Percentiles rank a stretch among this genome's conserved stretches.
Conservation (phyloP, 2,888 invertebrate genomes). For the Portevinia maculata region DNA sequence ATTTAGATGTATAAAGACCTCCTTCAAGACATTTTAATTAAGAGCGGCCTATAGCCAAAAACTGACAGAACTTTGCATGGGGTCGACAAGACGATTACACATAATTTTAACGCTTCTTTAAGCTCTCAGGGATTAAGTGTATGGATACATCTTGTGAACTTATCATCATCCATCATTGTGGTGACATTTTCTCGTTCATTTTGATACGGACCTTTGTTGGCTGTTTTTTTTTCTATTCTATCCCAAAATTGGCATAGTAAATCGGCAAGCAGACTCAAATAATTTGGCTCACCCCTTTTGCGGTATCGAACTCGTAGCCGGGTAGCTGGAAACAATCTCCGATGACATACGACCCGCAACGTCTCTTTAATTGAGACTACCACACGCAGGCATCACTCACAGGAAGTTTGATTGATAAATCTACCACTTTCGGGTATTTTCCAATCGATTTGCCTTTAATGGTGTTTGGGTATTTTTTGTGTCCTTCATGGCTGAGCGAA, state of each 20-base stretch:
- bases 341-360: constrained; percentile 41
- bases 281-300: constrained; percentile 37
- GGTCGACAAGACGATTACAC: constrained; percentile 37
- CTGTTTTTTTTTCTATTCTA: constrained; percentile 7
- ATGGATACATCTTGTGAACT: constrained; percentile 53
- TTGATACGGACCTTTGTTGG: background rate
- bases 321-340: background rate
- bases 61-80: background rate
- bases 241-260: constrained; percentile 58
- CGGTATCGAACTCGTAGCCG: background rate
- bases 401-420: constrained; percentile 58
- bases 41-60: constrained; percentile 23
- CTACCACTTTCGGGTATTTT: constrained; percentile 45
- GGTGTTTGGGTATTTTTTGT: constrained; percentile 6
- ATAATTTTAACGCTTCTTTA: constrained; percentile 61
- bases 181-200: constrained; percentile 19
- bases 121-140: constrained; percentile 51
- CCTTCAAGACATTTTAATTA: constrained; percentile 30
- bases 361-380: constrained; percentile 47
- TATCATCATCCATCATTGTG: constrained; percentile 68
- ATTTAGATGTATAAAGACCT: background rate
- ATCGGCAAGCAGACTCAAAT: constrained; percentile 46
- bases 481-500: constrained; percentile 40
- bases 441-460: constrained; percentile 61
- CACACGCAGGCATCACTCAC: background rate